Conservation (phyloP, 2,113 vertebrate species). For the Actenoides lindsayi region DNA sequence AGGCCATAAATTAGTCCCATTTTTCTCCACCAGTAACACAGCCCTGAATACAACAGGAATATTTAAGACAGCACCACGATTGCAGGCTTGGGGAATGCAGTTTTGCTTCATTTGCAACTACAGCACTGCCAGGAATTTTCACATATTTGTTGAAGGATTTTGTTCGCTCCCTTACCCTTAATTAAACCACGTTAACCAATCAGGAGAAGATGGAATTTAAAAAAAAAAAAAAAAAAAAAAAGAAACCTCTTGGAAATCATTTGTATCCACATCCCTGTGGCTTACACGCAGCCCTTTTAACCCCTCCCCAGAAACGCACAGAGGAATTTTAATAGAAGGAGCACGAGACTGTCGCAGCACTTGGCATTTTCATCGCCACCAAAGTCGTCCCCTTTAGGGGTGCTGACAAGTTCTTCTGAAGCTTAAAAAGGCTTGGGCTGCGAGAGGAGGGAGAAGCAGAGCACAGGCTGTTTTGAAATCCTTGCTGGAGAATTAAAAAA, state of each 20-base stretch:
- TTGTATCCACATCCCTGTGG: conserved; percentile 20
- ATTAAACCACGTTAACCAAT: conserved; percentile 3
- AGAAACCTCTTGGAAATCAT: not conserved
- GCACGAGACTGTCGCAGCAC: not conserved
- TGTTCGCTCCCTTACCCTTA: not conserved
- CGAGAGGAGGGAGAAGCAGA: not conserved
- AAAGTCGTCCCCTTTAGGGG: not conserved
- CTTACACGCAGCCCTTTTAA: not conserved
- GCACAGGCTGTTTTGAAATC: conserved; percentile 45
- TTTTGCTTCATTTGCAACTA: conserved; percentile 23
- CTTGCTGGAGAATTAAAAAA: conserved; percentile 14
- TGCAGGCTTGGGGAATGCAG: not conserved
- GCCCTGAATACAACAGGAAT: not conserved
- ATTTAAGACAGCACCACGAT: not conserved
- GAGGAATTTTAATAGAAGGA: conserved; percentile 38
- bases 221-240: not conserved
- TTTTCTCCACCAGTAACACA: not conserved
- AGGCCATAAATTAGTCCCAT: not conserved
- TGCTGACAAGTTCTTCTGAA: not conserved
- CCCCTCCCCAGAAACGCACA: not conserved
- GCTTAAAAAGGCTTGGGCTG: not conserved
- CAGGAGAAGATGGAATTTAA: not conserved
- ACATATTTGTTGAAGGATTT: not conserved
- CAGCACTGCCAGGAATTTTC: not conserved
- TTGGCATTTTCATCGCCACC: not conserved